Evolutionary conservation across 2,113 vertebrate species (phyloP).

Genomic region (Ploceus nigricollis): DNA sequence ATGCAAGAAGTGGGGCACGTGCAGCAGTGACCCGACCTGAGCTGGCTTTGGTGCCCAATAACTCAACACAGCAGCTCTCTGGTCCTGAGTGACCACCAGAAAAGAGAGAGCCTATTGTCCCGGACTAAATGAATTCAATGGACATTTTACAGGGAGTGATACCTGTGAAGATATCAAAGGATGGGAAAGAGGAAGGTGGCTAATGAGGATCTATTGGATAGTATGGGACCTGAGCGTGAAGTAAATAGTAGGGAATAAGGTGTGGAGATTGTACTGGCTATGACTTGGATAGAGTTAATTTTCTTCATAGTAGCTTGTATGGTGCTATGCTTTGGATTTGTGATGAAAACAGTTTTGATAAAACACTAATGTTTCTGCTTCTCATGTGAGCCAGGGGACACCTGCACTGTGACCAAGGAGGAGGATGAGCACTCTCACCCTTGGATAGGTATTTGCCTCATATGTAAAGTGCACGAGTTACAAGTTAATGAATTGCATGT

Average conservation of each 20-base stretch:
- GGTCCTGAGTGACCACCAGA: not conserved
- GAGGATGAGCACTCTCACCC: not conserved
- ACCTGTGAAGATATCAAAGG: not conserved
- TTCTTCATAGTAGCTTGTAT: not conserved
- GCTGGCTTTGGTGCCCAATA: not conserved
- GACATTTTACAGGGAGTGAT: not conserved
- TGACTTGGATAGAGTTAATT: not conserved
- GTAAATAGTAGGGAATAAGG: not conserved
- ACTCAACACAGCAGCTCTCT: not conserved
- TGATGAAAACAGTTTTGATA: not conserved
- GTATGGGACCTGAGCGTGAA: not conserved
- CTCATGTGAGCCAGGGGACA: not conserved
- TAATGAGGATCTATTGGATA: not conserved
- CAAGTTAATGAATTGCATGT: not conserved
- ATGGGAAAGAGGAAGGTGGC: not conserved
- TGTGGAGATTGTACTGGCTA: not conserved
- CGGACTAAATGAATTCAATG: not conserved
- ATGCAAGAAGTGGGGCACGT: not conserved
- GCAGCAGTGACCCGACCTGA: not conserved
- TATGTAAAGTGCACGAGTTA: not conserved
- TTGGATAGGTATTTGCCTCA: not conserved
- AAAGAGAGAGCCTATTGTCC: not conserved
- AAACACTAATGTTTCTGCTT: not conserved
- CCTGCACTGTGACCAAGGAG: not conserved
- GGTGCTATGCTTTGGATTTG: not conserved